A percentile compares a stretch with the other conserved stretches of the same genome.
Conservation (phyloP, 2,113 vertebrate species). For the Pseudolaguvia tuberculata region DNA sequence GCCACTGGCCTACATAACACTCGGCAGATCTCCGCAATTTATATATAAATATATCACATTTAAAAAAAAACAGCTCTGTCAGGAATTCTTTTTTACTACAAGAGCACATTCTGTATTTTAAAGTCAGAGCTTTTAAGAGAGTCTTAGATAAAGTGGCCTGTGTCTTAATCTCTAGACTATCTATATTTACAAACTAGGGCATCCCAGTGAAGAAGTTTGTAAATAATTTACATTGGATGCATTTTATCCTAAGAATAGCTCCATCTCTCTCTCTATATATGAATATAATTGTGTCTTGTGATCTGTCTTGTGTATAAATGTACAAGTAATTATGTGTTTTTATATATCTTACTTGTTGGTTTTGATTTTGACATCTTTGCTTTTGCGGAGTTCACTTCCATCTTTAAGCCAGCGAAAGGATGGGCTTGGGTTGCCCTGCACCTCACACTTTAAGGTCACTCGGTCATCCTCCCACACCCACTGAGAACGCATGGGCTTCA, state of each 20-base stretch:
- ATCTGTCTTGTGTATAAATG: slow-evolving; percentile 2
- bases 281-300: too few relatives aligned
- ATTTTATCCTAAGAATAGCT: slow-evolving; percentile 42
- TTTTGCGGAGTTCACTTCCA: slow-evolving; percentile 89
- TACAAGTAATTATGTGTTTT: slow-evolving; percentile 11
- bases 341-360: slow-evolving; percentile 83
- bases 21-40: not conserved
- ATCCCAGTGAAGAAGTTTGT: slow-evolving; percentile 33
- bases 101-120: not conserved
- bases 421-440: slow-evolving; percentile 84
- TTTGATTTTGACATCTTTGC: slow-evolving; percentile 91
- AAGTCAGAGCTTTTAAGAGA: not conserved
- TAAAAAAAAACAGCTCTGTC: not conserved
- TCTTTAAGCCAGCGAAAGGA: slow-evolving; percentile 96
- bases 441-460: slow-evolving; percentile 91
- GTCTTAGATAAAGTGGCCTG: slow-evolving; percentile 18
- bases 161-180: slow-evolving; percentile 23
- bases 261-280: too few relatives aligned
- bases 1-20: slow-evolving; percentile 1
- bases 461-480: slow-evolving; percentile 84
- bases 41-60: not conserved
- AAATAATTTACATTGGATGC: slow-evolving; percentile 43
- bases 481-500: slow-evolving; percentile 86
- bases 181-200: slow-evolving; percentile 46
- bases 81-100: not conserved